phyloP scores from a whole-genome alignment of 2,888 invertebrate genomes.

The Cantharis flavilabris region DNA sequence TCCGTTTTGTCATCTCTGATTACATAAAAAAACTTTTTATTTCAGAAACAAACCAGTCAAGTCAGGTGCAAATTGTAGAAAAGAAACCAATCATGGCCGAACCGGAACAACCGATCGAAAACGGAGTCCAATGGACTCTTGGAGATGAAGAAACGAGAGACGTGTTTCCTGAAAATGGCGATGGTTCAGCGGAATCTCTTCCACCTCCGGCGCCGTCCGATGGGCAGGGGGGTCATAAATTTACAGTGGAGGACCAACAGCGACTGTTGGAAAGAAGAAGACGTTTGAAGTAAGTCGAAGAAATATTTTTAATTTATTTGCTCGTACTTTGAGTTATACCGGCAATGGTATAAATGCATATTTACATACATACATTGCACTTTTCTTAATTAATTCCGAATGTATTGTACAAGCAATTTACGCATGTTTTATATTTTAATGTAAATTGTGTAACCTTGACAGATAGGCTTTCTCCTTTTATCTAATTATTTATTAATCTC shows the following conservation, averaged over 20 bases:
- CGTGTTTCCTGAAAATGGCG: constrained; percentile 57
- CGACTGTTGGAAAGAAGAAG: constrained; percentile 47
- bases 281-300: constrained; percentile 49
- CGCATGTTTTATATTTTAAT: not conserved
- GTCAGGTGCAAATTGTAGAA: not conserved
- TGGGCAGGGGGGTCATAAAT: constrained; percentile 50
- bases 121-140: constrained; percentile 44
- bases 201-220: constrained; percentile 54
- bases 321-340: too few relatives aligned
- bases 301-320: too few relatives aligned
- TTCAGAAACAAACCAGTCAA: constrained; percentile 5
- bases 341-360: not conserved
- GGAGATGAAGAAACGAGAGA: constrained; percentile 54
- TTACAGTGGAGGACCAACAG: constrained; percentile 41
- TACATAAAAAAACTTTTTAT: not conserved
- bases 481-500: not conserved
- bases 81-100: constrained; percentile 51
- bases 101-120: constrained; percentile 46
- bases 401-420: not conserved
- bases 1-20: not conserved
- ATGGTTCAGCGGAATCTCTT: constrained; percentile 40
- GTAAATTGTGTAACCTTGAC: not conserved
- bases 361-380: not conserved
- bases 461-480: not conserved
- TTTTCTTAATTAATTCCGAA: not conserved